Conservation (phyloP, 2,113 vertebrate genomes). For the Terrapene triunguis region DNA sequence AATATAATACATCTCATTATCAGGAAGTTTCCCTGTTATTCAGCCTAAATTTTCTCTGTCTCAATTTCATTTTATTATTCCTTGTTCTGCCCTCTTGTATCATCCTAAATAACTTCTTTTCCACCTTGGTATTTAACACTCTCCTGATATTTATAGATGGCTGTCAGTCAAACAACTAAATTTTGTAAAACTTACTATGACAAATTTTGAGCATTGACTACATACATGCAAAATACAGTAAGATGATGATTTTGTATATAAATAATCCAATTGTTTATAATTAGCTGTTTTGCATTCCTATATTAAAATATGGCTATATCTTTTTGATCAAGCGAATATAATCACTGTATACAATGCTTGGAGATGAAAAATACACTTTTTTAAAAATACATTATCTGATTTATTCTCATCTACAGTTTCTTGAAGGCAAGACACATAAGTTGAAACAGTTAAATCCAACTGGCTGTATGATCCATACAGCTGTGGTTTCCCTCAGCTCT, state of each 20-base stretch:
- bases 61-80: background rate
- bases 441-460: constrained; percentile 61
- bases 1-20: background rate
- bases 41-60: background rate
- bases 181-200: background rate
- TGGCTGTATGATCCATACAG: constrained; percentile 61
- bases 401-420: background rate
- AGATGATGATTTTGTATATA: background rate
- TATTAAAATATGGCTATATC: background rate
- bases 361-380: background rate
- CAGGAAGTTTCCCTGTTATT: background rate
- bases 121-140: background rate
- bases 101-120: background rate
- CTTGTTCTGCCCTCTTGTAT: background rate
- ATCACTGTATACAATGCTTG: background rate
- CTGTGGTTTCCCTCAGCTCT: constrained; percentile 74
- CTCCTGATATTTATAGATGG: background rate
- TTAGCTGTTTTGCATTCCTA: background rate
- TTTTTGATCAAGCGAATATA: background rate
- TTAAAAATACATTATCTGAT: background rate
- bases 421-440: constrained; percentile 8
- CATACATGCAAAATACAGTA: background rate
- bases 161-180: background rate
- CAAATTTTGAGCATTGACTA: background rate
- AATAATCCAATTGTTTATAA: background rate